These are phyloP conservation scores for Celastrina argiolus DNA, from an alignment of 2,888 invertebrate species.

Conservation along the genomic window DNA sequence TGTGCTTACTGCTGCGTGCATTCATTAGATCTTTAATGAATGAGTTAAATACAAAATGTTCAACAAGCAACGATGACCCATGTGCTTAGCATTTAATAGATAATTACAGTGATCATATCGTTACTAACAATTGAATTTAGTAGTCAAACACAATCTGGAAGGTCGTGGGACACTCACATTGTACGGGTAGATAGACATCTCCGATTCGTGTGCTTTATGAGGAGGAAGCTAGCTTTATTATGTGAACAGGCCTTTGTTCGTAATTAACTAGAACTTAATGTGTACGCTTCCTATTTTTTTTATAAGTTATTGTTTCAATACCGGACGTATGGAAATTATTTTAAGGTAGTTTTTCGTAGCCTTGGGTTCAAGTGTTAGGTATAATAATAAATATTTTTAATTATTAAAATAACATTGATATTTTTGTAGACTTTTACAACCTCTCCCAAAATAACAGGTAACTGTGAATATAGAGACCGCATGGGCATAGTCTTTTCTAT, in stretches of 20 bases:
- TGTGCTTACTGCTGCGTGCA: no score
- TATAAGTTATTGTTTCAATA: slow-evolving; percentile 17
- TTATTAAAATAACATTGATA: no score
- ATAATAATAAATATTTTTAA: no score
- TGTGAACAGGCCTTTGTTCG: slow-evolving; percentile 16
- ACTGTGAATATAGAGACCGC: no score
- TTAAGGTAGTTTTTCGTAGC: not conserved
- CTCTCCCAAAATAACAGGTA: no score
- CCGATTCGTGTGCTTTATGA: slow-evolving; percentile 53
- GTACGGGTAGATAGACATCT: slow-evolving; percentile 56
- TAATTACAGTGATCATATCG: slow-evolving; percentile 44
- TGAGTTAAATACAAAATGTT: not conserved
- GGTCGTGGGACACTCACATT: slow-evolving; percentile 62
- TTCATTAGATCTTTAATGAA: not conserved
- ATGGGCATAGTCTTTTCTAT: no score
- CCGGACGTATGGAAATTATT: not conserved
- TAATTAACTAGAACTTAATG: slow-evolving; percentile 20
- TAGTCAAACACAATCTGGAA: slow-evolving; percentile 53
- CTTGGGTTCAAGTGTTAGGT: no score
- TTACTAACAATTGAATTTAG: slow-evolving; percentile 48
- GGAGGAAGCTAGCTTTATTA: slow-evolving; percentile 39
- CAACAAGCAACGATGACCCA: slow-evolving; percentile 16
- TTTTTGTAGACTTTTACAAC: no score
- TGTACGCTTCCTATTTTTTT: slow-evolving; percentile 19
- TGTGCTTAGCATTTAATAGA: slow-evolving; percentile 26